Percentiles rank a stretch among this genome's conserved stretches.
Evolutionary conservation across 2,797 vertebrate genomes (phyloP).

Genomic region (Sebastes wilsoni): DNA sequence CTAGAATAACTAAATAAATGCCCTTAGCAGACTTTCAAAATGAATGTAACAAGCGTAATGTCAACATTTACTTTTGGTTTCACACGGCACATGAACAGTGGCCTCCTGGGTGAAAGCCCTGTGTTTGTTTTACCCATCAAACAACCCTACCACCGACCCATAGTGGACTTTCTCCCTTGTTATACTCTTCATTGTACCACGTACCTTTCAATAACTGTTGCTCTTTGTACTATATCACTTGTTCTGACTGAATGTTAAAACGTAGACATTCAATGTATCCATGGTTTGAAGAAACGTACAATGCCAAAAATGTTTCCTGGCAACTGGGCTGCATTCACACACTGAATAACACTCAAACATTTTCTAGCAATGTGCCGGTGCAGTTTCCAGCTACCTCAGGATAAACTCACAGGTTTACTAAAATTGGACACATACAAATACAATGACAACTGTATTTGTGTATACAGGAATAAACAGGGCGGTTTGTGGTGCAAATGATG

Average conservation of each 20-base stretch:
- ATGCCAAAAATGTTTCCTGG: background rate
- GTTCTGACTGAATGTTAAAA: rapidly evolving
- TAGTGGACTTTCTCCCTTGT: background rate
- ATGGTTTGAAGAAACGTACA: background rate
- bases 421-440: conserved; percentile 16
- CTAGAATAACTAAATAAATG: rapidly evolving
- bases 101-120: background rate
- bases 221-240: background rate
- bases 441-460: background rate
- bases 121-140: background rate
- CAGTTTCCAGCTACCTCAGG: background rate
- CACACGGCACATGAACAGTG: background rate
- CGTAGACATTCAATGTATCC: background rate
- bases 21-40: background rate
- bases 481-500: background rate
- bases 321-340: background rate
- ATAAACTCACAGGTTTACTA: background rate
- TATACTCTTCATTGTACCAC: background rate
- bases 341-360: background rate
- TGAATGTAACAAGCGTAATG: background rate
- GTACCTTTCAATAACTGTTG: background rate
- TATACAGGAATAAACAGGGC: conserved; percentile 8
- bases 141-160: too few species aligned
- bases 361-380: background rate
- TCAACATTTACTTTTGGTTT: background rate